These are phyloP conservation scores for Helobdella robusta DNA, from an alignment of 2,888 invertebrate species.

Conservation along the genomic window DNA sequence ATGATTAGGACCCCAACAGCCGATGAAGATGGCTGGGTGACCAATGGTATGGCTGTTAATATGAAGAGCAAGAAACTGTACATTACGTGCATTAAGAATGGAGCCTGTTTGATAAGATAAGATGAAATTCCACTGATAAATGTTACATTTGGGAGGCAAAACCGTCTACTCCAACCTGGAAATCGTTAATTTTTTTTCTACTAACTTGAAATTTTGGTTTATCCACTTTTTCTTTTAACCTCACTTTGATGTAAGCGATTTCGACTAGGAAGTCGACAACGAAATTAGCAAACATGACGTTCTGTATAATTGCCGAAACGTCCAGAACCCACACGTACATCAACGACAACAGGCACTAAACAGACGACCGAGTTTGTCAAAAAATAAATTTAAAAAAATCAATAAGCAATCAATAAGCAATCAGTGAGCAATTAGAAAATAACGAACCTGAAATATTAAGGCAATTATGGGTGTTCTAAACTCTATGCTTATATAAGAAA, in stretches of 20 bases:
- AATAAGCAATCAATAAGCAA: not conserved
- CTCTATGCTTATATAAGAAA: constrained; percentile 15
- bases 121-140: too few species aligned
- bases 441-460: constrained; percentile 9
- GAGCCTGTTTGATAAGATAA: too few species aligned
- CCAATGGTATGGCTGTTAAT: not conserved
- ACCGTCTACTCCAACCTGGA: too few species aligned
- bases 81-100: not conserved
- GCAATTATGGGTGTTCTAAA: constrained; percentile 1
- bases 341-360: not conserved
- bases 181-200: not conserved
- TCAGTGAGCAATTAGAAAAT: not conserved
- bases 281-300: constrained; percentile 6
- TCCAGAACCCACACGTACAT: constrained; percentile 8
- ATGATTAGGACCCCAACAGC: not conserved
- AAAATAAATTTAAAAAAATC: not conserved
- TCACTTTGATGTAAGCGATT: not conserved
- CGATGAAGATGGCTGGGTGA: not conserved
- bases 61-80: not conserved
- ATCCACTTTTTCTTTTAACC: not conserved
- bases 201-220: not conserved
- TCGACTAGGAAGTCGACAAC: not conserved
- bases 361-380: not conserved
- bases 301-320: not conserved
- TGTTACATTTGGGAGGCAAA: too few species aligned